Conservation (phyloP, 2,888 invertebrate species). For the Acanthosoma haemorrhoidale region DNA sequence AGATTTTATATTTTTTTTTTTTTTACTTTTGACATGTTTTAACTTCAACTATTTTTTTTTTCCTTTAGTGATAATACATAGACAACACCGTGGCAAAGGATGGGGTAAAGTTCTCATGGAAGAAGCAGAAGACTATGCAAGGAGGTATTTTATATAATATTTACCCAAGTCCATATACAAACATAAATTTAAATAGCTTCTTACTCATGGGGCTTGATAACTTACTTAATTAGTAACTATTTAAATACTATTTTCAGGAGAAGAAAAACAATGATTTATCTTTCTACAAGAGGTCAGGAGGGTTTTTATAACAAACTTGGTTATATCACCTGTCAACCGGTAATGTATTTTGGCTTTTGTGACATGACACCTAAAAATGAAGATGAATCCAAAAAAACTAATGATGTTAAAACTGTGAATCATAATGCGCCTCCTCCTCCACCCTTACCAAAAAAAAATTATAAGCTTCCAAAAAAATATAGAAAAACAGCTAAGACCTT, state of each 20-base stretch:
- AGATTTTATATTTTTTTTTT: conserved; percentile 11
- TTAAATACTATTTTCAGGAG: conserved; percentile 38
- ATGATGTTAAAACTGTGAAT: background rate
- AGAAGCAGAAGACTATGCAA: conserved; percentile 65
- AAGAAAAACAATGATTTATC: conserved; percentile 42
- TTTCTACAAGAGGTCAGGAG: conserved; percentile 45
- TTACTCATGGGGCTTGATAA: background rate
- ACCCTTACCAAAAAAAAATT: conserved; percentile 45
- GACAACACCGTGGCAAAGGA: conserved; percentile 64
- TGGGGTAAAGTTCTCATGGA: conserved; percentile 70
- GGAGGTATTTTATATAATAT: conserved; percentile 48
- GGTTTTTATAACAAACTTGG: conserved; percentile 45
- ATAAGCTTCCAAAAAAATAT: conserved; percentile 41
- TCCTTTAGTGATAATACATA: conserved; percentile 63
- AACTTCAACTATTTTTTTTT: background rate
- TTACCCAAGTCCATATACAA: background rate
- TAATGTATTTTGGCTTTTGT: conserved; percentile 36
- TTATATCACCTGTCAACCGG: conserved; percentile 43
- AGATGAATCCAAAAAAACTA: conserved; percentile 3
- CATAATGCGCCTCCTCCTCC: conserved; percentile 43
- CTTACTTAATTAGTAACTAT: background rate
- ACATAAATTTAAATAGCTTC: background rate
- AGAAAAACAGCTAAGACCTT: conserved; percentile 45
- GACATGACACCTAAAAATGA: conserved; percentile 25
- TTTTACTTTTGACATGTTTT: conserved; percentile 2